Evolutionary conservation across 2,113 vertebrate genomes (phyloP).

Genomic region (Podocnemis expansa): DNA sequence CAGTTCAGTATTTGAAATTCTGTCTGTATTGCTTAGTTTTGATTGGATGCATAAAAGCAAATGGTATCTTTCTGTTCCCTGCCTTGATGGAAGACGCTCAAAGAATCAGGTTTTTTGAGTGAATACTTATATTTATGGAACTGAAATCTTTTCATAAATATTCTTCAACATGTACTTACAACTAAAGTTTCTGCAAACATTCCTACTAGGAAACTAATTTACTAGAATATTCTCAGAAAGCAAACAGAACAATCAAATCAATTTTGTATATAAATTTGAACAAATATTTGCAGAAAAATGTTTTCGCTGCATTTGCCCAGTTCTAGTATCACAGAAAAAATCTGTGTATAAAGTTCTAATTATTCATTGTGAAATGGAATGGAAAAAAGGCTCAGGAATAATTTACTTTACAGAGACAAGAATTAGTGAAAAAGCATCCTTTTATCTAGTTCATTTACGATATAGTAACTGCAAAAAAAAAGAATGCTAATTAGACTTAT

Average conservation of each 20-base stretch:
- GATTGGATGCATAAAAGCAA: slow-evolving; percentile 26
- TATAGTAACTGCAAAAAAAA: not conserved
- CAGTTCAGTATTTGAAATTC: not conserved
- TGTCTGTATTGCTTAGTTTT: not conserved
- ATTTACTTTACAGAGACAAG: not conserved
- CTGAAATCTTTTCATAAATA: not conserved
- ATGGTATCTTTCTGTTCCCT: slow-evolving; percentile 25
- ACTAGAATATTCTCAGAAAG: slow-evolving; percentile 4
- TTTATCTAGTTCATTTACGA: not conserved
- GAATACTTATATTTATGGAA: slow-evolving; percentile 10
- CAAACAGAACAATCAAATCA: not conserved
- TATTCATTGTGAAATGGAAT: not conserved
- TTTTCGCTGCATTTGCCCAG: not conserved
- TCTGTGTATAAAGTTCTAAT: not conserved
- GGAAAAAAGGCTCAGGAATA: not conserved
- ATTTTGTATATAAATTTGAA: slow-evolving; percentile 17
- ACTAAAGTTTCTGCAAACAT: not conserved
- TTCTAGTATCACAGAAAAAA: not conserved
- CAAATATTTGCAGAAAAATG: not conserved
- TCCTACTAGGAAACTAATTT: not conserved
- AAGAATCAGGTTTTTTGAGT: slow-evolving; percentile 27
- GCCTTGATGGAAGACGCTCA: not conserved
- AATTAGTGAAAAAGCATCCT: not conserved
- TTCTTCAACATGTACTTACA: slow-evolving; percentile 2
- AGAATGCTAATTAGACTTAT: not conserved